Base-by-base conservation (phyloP, 2,888 invertebrate genomes). In the Polyommatus icarus region DNA sequence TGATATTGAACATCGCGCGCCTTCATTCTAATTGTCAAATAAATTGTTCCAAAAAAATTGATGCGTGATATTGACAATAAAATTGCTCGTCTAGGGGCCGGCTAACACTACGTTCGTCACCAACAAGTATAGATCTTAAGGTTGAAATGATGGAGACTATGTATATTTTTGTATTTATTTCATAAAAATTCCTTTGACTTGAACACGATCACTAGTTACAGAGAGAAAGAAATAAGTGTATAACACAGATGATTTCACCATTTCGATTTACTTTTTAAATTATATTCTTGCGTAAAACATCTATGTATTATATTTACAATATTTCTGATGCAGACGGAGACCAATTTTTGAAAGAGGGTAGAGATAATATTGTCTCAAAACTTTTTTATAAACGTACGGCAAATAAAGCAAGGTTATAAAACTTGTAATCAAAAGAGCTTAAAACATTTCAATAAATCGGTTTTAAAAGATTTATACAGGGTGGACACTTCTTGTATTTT, bases 141-240 rank as follows among this genome's bases (percentile, higher is more conserved):
- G 20, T 7, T 59, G 20, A 78, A 81, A 78, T 40, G 18, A 72
- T 2, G 76, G 29, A 75, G 78, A 81, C 79, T 15, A 32, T 61
- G 32, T 67, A 67, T 67, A 79, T 78, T 85, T 84, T 86, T 84
- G 81, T 82, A 80, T 87, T 93, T 93, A 93, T 92, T 93, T 93
- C 90, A 91, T 93, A 94, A 93, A 93, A 93, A 93, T 91, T 90
- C 93, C 90, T 91, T 92, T 92, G 93, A 94, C 93, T 93, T 93
- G 94, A 94, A 94, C 94, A 94, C 94, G 93, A 92, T 93, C 90
- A 91, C 94, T 94, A 93, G 91, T 92, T 93, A 94, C 94, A 94
- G 91, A 93, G 90, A 92, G 79, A 81, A 86, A 88, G 87, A 90
- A 92, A 87, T 87, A 15, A 88, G 87, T 83, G 87, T 89, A 85